A percentile compares a stretch with the other conserved stretches of the same genome.
Evolutionary conservation across 2,888 invertebrate genomes (phyloP).

Genomic region (Macaria liturata): DNA sequence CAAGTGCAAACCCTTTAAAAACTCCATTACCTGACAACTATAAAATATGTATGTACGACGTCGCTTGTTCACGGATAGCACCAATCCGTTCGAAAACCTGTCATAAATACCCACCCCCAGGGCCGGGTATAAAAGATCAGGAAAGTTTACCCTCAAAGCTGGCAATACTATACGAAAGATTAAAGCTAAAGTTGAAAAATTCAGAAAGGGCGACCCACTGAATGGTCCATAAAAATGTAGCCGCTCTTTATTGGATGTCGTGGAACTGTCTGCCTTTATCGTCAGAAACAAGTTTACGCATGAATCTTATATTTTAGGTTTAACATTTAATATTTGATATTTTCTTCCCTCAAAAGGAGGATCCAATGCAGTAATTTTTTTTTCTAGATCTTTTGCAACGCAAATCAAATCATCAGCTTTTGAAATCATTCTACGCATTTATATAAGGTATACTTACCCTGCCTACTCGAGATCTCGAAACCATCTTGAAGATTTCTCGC

Average conservation of each 20-base stretch:
- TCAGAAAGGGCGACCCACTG: slow-evolving; percentile 61
- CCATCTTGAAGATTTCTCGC: too few relatives aligned
- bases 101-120: slow-evolving; percentile 47
- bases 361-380: too few relatives aligned
- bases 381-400: too few relatives aligned
- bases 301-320: not conserved
- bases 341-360: too few relatives aligned
- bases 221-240: slow-evolving; percentile 69
- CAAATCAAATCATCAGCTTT: too few relatives aligned
- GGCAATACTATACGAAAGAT: slow-evolving; percentile 68
- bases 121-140: slow-evolving; percentile 51
- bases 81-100: slow-evolving; percentile 47
- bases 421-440: too few relatives aligned
- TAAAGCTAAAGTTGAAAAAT: slow-evolving; percentile 67
- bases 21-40: not conserved
- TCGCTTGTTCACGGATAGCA: slow-evolving; percentile 40
- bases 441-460: too few relatives aligned
- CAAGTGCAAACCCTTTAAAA: not conserved
- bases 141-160: slow-evolving; percentile 52
- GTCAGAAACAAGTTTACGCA: slow-evolving; percentile 16
- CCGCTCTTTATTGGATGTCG: slow-evolving; percentile 65
- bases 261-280: slow-evolving; percentile 48
- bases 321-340: too few relatives aligned
- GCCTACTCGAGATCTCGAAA: too few relatives aligned
- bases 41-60: slow-evolving; percentile 21